Conservation (phyloP, 2,113 vertebrate species). For the Sinosuthora webbiana region DNA sequence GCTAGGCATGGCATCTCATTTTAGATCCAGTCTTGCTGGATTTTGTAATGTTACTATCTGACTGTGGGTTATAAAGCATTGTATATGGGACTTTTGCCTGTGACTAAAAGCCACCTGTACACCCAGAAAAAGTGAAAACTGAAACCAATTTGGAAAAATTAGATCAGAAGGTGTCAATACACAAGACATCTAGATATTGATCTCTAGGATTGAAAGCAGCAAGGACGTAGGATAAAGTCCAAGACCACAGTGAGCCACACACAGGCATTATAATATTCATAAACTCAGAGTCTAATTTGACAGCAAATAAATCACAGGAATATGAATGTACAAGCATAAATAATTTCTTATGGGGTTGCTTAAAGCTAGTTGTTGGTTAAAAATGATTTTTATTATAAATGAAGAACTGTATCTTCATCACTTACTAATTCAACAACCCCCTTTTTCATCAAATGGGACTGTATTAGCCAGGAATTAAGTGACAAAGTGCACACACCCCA, state of each 20-base stretch:
- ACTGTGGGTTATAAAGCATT: neutral
- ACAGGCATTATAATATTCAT: neutral
- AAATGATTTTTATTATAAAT: neutral
- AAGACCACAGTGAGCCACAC: neutral
- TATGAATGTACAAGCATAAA: neutral
- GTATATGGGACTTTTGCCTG: fast-evolving
- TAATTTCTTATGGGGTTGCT: neutral
- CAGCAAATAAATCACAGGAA: neutral
- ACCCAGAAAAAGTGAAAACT: neutral
- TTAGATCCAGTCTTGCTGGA: neutral
- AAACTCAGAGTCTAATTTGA: neutral
- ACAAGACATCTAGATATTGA: neutral
- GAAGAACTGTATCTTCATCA: fast-evolving
- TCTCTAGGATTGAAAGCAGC: neutral
- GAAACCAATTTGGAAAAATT: neutral
- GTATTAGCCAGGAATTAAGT: neutral
- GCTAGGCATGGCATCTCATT: neutral
- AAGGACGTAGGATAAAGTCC: neutral
- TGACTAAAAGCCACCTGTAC: neutral
- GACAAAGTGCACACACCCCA: neutral
- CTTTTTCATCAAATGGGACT: neutral
- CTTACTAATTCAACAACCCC: neutral
- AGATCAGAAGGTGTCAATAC: neutral
- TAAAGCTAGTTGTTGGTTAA: neutral
- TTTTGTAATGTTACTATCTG: neutral